These are phyloP conservation scores for Itoplectis maculator DNA, from an alignment of 2,888 invertebrate species.

Conservation along the genomic window DNA sequence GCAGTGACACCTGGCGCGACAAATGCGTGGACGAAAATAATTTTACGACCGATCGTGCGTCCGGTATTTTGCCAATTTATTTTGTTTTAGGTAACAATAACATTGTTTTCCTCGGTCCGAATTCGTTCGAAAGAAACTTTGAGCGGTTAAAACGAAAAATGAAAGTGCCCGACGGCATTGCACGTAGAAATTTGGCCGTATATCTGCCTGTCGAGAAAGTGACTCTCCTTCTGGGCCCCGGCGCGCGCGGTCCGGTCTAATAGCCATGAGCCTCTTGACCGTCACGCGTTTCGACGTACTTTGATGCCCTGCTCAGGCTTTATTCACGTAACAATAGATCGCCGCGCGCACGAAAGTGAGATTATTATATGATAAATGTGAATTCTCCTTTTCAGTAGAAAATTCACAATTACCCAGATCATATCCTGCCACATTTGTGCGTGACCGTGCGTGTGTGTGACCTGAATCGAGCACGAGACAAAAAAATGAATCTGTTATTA, in stretches of 20 bases:
- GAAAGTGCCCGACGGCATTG: conserved; percentile 60
- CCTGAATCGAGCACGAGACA: background rate
- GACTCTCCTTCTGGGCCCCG: conserved; percentile 35
- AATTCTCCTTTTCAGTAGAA: background rate
- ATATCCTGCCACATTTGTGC: background rate
- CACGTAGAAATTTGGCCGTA: conserved; percentile 54
- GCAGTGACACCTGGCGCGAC: background rate
- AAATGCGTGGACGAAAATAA: background rate
- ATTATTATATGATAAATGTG: background rate
- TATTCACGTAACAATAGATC: conserved; percentile 1
- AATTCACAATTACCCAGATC: background rate
- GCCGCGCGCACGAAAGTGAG: background rate
- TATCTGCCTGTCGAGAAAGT: conserved; percentile 61
- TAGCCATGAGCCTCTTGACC: conserved; percentile 8
- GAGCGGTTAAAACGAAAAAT: conserved; percentile 55
- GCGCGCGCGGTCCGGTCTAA: conserved; percentile 39
- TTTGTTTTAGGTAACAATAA: background rate
- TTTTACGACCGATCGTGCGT: background rate
- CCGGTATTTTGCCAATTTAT: background rate
- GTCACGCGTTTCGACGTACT: background rate
- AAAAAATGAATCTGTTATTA: background rate
- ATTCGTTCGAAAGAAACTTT: conserved; percentile 19
- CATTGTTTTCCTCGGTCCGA: background rate
- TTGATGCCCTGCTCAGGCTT: background rate
- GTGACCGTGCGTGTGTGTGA: background rate